Conservation (phyloP, 2,888 invertebrate species). For the Reticulitermes lucifugus region DNA sequence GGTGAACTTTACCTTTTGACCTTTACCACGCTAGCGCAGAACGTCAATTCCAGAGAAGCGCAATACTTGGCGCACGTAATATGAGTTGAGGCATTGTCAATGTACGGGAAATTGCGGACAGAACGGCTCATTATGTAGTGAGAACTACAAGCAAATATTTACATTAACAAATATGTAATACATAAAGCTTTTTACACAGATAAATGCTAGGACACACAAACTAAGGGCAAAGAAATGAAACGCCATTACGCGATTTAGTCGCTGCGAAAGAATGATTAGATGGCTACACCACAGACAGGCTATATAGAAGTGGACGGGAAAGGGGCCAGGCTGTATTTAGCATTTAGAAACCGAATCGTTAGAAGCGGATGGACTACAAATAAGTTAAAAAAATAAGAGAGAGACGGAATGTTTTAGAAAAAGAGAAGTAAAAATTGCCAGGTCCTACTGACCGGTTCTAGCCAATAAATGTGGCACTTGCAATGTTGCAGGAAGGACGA, state of each 20-base stretch:
- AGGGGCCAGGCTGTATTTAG: constrained; percentile 5
- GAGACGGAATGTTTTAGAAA: neutral
- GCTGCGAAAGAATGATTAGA: constrained; percentile 7
- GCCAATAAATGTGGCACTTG: constrained; percentile 34
- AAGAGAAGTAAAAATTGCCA: constrained; percentile 21
- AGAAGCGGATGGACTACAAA: constrained; percentile 25
- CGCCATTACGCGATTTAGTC: neutral
- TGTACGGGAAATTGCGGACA: neutral
- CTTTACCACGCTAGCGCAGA: neutral
- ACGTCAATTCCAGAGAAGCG: neutral
- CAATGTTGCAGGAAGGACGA: constrained; percentile 32
- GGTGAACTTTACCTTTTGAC: neutral
- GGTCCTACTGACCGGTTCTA: constrained; percentile 31
- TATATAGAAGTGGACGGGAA: neutral
- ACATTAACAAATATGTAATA: neutral
- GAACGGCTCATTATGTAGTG: neutral
- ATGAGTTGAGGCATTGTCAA: neutral
- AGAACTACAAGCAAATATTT: neutral
- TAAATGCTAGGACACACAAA: neutral
- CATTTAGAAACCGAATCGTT: constrained; percentile 16
- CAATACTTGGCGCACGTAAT: neutral
- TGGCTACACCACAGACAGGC: neutral
- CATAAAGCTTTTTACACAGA: neutral
- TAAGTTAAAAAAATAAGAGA: neutral
- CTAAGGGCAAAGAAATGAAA: neutral